phyloP scores from a whole-genome alignment of 2,888 invertebrate species.

The Xanthia icteritia region DNA sequence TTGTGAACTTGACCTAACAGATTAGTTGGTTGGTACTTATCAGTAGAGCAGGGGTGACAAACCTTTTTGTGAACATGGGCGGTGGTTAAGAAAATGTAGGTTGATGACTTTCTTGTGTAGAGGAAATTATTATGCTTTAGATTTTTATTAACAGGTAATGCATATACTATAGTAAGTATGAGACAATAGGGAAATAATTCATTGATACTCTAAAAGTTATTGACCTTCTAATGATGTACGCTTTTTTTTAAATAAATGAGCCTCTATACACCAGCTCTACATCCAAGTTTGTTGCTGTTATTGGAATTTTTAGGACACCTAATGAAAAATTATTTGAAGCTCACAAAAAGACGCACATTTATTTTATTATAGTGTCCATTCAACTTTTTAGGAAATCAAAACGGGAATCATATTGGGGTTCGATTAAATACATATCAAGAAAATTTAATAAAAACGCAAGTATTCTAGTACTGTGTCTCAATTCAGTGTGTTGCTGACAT shows the following conservation, averaged over 20 bases:
- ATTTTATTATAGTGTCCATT: neutral
- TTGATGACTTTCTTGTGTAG: neutral
- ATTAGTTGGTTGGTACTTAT: constrained; percentile 77
- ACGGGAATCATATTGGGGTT: neutral
- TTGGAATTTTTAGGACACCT: neutral
- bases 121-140: neutral
- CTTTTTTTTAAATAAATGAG: neutral
- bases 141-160: neutral
- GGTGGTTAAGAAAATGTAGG: neutral
- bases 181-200: neutral
- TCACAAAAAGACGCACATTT: neutral
- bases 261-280: neutral
- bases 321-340: neutral
- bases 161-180: neutral
- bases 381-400: neutral
- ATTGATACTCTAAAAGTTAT: neutral
- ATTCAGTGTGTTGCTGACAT: neutral
- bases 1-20: constrained; percentile 87
- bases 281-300: neutral
- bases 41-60: constrained; percentile 49
- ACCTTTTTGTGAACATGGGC: constrained; percentile 41
- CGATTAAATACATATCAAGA: neutral
- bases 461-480: neutral
- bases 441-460: neutral
- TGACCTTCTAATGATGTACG: neutral